Evolutionary conservation across 2,113 vertebrate genomes (phyloP).

Genomic region (Alethe diademata): DNA sequence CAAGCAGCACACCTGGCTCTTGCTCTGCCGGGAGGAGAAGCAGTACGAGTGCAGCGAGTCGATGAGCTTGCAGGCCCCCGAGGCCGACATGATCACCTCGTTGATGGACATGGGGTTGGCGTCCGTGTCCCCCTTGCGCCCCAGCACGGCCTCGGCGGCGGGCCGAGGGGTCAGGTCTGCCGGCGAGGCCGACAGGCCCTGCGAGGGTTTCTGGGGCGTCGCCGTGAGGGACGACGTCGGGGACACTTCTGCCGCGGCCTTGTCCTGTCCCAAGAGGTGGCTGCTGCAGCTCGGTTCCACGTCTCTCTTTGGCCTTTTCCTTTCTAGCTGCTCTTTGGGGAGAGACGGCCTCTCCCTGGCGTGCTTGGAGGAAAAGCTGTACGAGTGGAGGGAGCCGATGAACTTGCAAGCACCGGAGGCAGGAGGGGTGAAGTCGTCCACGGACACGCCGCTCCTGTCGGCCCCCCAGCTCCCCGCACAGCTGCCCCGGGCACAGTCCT

Average conservation of each 20-base stretch:
- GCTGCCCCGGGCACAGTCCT: background rate
- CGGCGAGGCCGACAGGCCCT: conserved; percentile 68
- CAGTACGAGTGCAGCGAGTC: conserved; percentile 81
- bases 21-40: conserved; percentile 76
- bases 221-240: conserved; percentile 65
- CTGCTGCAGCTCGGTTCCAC: conserved; percentile 67
- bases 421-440: conserved; percentile 71
- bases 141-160: conserved; percentile 65
- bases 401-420: conserved; percentile 78
- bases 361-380: conserved; percentile 79
- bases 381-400: conserved; percentile 82
- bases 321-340: conserved; percentile 74
- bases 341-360: conserved; percentile 66
- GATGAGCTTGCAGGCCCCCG: conserved; percentile 77
- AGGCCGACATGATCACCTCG: conserved; percentile 78
- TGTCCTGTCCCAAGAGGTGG: conserved; percentile 25
- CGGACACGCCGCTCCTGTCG: conserved; percentile 62
- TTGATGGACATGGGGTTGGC: conserved; percentile 82
- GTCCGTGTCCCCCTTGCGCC: conserved; percentile 65
- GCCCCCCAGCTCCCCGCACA: background rate
- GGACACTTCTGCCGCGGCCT: conserved; percentile 17
- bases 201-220: conserved; percentile 72
- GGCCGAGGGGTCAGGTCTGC: conserved; percentile 74
- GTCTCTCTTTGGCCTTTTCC: conserved; percentile 74
- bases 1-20: conserved; percentile 78